A percentile compares a stretch with the other conserved stretches of the same genome.
Conservation (phyloP, 2,113 vertebrate genomes). For the Turnix velox region DNA sequence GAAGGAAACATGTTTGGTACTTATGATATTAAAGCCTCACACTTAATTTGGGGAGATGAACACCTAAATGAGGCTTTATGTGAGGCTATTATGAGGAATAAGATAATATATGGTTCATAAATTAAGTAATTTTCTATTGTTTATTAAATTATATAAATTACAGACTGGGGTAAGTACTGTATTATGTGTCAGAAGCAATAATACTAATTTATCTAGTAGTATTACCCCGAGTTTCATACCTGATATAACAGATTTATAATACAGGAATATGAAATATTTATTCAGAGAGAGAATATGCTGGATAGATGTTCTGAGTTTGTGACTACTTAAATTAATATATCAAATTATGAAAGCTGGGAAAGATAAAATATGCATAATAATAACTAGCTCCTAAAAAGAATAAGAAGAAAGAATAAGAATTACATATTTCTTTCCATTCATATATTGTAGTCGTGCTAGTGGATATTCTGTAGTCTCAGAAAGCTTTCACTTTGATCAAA, state of each 20-base stretch:
- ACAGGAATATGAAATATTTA: background rate
- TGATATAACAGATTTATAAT: background rate
- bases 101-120: background rate
- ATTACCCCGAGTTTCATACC: background rate
- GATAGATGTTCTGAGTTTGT: background rate
- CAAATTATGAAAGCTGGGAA: background rate
- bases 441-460: background rate
- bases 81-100: background rate
- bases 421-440: background rate
- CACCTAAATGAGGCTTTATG: background rate
- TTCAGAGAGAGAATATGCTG: background rate
- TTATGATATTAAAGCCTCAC: background rate
- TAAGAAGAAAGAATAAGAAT: background rate
- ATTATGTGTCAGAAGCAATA: background rate
- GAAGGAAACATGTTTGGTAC: background rate
- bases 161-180: background rate
- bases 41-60: background rate
- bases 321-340: background rate
- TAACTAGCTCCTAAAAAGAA: background rate
- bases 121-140: background rate
- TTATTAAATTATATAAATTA: background rate
- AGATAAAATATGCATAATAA: background rate
- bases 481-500: background rate
- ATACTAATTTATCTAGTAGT: background rate
- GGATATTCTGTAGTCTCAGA: background rate